Conservation (phyloP, 2,113 vertebrate species). For the Centropristis striata region DNA sequence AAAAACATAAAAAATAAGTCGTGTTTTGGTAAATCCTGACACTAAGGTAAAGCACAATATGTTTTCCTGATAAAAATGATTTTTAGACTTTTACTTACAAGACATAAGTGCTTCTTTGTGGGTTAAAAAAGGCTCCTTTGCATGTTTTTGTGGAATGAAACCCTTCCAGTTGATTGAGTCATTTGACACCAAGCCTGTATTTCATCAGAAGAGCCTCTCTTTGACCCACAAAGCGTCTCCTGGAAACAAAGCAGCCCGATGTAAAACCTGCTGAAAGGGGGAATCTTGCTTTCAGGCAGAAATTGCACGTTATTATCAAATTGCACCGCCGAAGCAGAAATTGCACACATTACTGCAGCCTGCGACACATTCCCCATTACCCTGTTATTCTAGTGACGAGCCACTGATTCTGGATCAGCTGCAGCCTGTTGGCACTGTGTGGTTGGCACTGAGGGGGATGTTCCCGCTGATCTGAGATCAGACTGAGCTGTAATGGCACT, state of each 20-base stretch:
- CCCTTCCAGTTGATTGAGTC: background rate
- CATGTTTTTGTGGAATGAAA: constrained; percentile 21
- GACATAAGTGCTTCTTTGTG: background rate
- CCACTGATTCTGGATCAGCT: constrained; percentile 62
- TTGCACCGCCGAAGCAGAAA: constrained; percentile 62
- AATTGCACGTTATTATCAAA: constrained; percentile 73
- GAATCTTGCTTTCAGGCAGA: constrained; percentile 50
- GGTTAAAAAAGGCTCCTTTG: background rate
- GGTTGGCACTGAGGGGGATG: constrained; percentile 71
- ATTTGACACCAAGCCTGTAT: background rate
- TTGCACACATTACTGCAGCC: constrained; percentile 57
- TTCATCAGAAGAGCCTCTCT: constrained; percentile 2
- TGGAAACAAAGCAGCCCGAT: background rate
- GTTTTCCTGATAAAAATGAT: constrained; percentile 25
- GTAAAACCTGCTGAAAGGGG: background rate
- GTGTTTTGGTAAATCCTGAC: constrained; percentile 21
- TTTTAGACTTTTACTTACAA: background rate
- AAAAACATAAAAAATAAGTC: background rate
- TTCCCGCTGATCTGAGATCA: constrained; percentile 57
- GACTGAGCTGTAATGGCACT: constrained; percentile 69
- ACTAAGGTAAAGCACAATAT: constrained; percentile 11
- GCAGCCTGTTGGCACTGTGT: constrained; percentile 63
- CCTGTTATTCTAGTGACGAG: background rate
- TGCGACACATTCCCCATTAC: constrained; percentile 14
- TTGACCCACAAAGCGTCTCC: constrained; percentile 20